Percentiles rank a stretch among this genome's conserved stretches.
phyloP scores from a whole-genome alignment of 2,888 invertebrate species.

The Apodemia duryi region DNA sequence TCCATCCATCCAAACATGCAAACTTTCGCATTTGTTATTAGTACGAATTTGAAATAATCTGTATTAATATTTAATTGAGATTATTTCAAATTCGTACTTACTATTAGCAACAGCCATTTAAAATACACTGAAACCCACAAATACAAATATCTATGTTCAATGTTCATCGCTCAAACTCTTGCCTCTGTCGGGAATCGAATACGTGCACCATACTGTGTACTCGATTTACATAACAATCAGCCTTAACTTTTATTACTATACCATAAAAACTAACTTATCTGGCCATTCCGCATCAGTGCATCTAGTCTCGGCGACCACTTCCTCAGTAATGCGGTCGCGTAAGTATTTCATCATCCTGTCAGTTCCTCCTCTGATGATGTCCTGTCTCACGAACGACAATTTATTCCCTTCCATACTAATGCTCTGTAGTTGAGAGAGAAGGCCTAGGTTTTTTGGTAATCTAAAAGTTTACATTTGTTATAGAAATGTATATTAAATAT shows the following conservation, averaged over 20 bases:
- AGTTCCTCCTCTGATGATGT: constrained; percentile 92
- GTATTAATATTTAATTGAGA: no score
- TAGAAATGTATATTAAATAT: background rate
- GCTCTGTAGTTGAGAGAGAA: constrained; percentile 88
- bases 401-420: constrained; percentile 93
- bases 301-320: constrained; percentile 57
- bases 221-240: no score
- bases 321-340: constrained; percentile 79
- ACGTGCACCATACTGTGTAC: no score
- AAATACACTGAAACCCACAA: no score
- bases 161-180: no score
- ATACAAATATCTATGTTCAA: no score
- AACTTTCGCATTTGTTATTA: no score
- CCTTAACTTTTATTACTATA: background rate
- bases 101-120: no score
- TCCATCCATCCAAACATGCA: no score
- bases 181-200: no score
- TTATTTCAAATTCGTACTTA: no score
- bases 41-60: no score
- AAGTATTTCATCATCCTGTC: constrained; percentile 88
- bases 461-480: constrained; percentile 38
- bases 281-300: constrained; percentile 64
- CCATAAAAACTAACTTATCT: constrained; percentile 56
- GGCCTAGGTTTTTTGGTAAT: constrained; percentile 64
- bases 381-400: constrained; percentile 88